phyloP scores from a whole-genome alignment of 2,888 invertebrate genomes.

The Palloptera scutellata region DNA sequence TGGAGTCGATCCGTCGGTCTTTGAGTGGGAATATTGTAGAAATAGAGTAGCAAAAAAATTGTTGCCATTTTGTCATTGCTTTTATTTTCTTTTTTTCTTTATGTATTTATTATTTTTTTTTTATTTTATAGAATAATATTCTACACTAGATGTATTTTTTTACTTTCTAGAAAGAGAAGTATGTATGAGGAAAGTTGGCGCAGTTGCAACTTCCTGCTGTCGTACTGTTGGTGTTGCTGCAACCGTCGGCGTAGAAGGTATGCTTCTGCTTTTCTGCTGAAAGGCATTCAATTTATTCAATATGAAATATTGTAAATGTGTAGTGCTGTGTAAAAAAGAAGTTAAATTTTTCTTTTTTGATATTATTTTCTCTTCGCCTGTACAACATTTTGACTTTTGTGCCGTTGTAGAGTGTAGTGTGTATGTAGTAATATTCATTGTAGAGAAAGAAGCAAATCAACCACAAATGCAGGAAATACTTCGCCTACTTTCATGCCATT shows the following conservation, averaged over 20 bases:
- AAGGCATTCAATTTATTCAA: conserved; percentile 38
- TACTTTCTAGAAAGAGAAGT: too few relatives aligned
- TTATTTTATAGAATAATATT: too few relatives aligned
- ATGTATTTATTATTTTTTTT: too few relatives aligned
- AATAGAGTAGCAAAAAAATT: conserved; percentile 2
- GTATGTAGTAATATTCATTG: conserved; percentile 2
- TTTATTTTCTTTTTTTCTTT: too few relatives aligned
- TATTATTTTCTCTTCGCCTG: not conserved
- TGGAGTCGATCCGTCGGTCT: not conserved
- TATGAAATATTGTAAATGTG: conserved; percentile 34
- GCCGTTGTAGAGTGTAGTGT: not conserved
- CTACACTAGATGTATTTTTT: too few relatives aligned
- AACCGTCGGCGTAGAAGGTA: not conserved
- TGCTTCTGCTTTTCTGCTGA: not conserved
- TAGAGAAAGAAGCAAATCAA: conserved; percentile 33
- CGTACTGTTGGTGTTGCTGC: conserved; percentile 19
- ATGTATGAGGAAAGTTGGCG: conserved; percentile 9
- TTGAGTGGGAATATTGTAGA: not conserved
- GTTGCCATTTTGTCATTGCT: conserved; percentile 18
- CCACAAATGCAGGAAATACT: conserved; percentile 29
- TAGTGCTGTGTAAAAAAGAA: conserved; percentile 1
- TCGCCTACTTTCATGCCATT: conserved; percentile 3
- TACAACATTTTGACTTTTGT: not conserved
- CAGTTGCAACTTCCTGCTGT: conserved; percentile 19
- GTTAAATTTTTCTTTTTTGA: conserved; percentile 13